Base-by-base conservation (phyloP, 2,797 vertebrate species). In the Anas acuta region DNA sequence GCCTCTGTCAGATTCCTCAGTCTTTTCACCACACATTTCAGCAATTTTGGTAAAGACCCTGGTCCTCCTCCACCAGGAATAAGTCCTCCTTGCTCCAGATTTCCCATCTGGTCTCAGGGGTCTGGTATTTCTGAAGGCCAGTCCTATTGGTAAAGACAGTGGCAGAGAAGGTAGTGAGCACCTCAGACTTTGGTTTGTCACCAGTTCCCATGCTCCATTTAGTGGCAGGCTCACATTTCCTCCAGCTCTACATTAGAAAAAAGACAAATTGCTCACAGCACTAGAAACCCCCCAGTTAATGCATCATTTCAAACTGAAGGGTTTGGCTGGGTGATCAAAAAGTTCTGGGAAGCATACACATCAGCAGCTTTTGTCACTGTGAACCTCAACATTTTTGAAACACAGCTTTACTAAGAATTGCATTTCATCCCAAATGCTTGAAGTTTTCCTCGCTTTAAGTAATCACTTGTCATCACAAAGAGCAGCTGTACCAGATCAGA, bases 201-300 rank as follows among this genome's bases (percentile, higher is more conserved):
- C 19, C 39, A 35, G 30, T 56, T 79, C 39, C 21, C 14, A 17
- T 49, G 20, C 37, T 16, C 39, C 25, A 28, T 69, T 53, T 19
- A 65, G 35, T 22, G 57, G 35, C 1, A 2, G 20, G 11, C 3
- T 57, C 30, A 30, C 0, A 0, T 64, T 47, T 71, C 33, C 25
- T 13, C 10, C 71, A 49, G 25, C 16, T 65, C 21, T 69, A 81
- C 8, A 53, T 25, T 12, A 73, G 22, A 5, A 74, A 76, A 61
- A 64, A 20, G 3, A 22, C 32, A 65, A 2, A 20, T 10, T 61
- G 13, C 37, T 65, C 58, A 60, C 60, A 86, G 32, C n/a, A 60
- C 15, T 26, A 83, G 30, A 64, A 72, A 65, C 23, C 8, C 80
- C 10, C 7, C 11, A 64, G 32, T 56, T 82, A 30, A 35, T 30